Percentiles rank a stretch among this genome's conserved stretches.
Conservation (phyloP, 1,140 invertebrate genomes). For the Oreohelix idahoensis region DNA sequence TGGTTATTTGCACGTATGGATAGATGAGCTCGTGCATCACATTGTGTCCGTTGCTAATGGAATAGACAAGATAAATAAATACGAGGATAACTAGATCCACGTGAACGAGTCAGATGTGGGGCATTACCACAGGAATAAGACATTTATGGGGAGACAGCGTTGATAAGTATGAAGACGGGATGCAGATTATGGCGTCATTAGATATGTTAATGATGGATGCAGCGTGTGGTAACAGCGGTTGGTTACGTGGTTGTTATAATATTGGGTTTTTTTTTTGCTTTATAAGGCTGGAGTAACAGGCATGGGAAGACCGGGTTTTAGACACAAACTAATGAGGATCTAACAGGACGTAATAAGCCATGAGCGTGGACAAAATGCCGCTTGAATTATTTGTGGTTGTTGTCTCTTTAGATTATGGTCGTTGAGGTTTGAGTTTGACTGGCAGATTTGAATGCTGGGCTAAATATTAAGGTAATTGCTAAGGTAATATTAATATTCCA, state of each 20-base stretch:
- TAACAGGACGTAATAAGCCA: background rate
- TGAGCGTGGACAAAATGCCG: background rate
- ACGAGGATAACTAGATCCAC: background rate
- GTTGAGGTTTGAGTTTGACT: background rate
- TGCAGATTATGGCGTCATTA: background rate
- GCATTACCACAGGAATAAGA: background rate
- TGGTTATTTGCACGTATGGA: background rate
- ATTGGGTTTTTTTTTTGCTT: too few species aligned
- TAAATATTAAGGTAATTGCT: background rate
- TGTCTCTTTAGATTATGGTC: background rate
- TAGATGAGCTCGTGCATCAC: background rate
- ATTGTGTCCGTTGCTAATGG: conserved; percentile 8
- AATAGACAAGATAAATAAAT: conserved; percentile 15
- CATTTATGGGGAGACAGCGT: background rate
- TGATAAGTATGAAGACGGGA: background rate
- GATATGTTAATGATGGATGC: background rate
- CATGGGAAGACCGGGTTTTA: background rate
- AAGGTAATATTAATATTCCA: too few species aligned
- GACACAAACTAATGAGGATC: background rate
- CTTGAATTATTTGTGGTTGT: background rate
- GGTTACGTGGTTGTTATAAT: background rate
- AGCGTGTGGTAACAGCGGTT: background rate
- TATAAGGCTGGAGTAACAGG: background rate
- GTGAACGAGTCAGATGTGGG: background rate
- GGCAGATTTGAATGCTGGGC: background rate